Conservation (phyloP, 1,140 invertebrate genomes). For the Halictus rubicundus region DNA sequence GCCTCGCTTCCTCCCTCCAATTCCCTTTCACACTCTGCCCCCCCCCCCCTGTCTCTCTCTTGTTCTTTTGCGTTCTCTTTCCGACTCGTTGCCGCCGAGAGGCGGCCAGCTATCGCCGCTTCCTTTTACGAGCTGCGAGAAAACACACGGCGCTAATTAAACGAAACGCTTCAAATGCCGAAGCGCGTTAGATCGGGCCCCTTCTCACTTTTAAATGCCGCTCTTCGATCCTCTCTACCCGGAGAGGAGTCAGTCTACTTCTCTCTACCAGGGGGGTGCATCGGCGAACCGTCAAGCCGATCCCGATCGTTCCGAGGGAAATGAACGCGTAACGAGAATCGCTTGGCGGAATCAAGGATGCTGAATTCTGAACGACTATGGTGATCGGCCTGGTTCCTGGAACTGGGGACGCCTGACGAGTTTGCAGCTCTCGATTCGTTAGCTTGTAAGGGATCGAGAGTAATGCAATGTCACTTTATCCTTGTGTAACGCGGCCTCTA, state of each 20-base stretch:
- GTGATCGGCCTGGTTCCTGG: background rate
- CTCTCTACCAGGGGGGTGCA: background rate
- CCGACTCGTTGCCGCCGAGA: background rate
- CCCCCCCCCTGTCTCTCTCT: background rate
- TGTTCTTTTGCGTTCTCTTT: background rate
- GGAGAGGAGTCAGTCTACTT: background rate
- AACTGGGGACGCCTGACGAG: background rate
- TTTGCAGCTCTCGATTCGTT: background rate
- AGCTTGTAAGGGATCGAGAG: background rate
- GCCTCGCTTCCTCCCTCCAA: background rate
- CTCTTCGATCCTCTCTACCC: no score
- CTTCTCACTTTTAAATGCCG: background rate
- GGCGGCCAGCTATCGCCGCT: conserved; percentile 3
- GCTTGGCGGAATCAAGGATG: background rate
- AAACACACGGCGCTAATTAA: conserved; percentile 67
- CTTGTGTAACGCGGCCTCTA: no score
- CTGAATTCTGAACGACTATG: background rate
- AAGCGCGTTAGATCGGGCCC: conserved; percentile 41
- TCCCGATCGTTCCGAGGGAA: conserved; percentile 4
- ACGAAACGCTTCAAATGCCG: conserved; percentile 64
- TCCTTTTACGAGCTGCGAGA: conserved; percentile 62
- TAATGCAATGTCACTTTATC: background rate
- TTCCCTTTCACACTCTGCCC: background rate
- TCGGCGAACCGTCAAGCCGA: background rate
- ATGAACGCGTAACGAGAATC: conserved; percentile 6